Base-by-base conservation (phyloP, 2,888 invertebrate genomes). In the Arge pagana region DNA sequence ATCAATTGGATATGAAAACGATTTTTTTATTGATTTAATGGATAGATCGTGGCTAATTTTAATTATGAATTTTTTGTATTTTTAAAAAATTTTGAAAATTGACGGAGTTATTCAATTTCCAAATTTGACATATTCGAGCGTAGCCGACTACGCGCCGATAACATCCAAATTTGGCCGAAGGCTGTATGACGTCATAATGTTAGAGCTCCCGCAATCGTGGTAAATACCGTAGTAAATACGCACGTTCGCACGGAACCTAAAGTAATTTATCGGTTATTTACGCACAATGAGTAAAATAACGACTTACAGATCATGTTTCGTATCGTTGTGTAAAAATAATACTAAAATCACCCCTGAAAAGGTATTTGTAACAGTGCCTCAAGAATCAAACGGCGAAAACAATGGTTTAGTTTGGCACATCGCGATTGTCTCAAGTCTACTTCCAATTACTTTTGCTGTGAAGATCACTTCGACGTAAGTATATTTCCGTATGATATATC, bases 401-500 rank as follows among this genome's bases (percentile, higher is more conserved):
- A 52, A 45, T 52, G 55, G 52, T 55, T 52, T 23, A 26, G 37
- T 16, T 42, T 45, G 31, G 53, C 36, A 31, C 26, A 26, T 5
- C 43, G 48, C 5, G 26, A 36, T 19, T 35, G 45, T 26, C 41
- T 23, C 19, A 18, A 39, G 35, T 33, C 48, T 16, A 40, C 21
- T 45, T 53, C 49, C 26, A 45, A 41, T 53, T 49, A 41, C 48
- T 50, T 42, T 49, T 50, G 52, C 35, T 55, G 55, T 42, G 52
- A 55, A 41, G 55, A 52, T 31, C 55, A 55, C 43, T 55, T 55
- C 33, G 37, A 55, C 39, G 55, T 55, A 49, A 52, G 52, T 51
- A 49, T 35, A 39, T 36, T 15, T 35, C 31, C 30, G 11, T 48
- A 26, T 26, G 36, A 16, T 48, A 33, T 24, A 5, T n/a, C n/a